Evolutionary conservation across 2,888 invertebrate genomes (phyloP), one percentile per base, ranked within the genome.

Genomic region (Nezara viridula): DNA sequence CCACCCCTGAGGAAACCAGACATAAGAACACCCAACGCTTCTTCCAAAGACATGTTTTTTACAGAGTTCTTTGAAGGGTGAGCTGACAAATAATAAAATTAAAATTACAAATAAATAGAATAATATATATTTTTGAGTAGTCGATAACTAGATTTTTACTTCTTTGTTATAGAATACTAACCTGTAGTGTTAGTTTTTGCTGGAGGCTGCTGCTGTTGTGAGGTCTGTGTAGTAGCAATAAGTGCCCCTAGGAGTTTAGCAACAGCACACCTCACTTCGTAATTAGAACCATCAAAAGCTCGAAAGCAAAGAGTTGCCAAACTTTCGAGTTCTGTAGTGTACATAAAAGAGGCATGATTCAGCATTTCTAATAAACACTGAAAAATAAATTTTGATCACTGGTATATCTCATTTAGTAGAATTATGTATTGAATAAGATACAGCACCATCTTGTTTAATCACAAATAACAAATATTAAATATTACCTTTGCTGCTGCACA

Each of bases 1-100:
- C 99, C 98, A 0, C 99, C 99, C 90, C 98, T 94, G 9, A 99
- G 93, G 93, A 99, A 99, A 19, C 98, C 99, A 0, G 97, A 96
- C 95, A 98, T 97, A 91, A 99, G 93, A 90, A 99, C 95, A 91
- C 96, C 96, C 90, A 99, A 93, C 0, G 98, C 97, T 93, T 99
- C 99, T 90, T 99, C 98, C 73, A 98, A 92, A 0, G 98, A 97
- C 32, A 96, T 95, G 77, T 16, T 44, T 47, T 89, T 89, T 2
- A 44, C 86, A 40, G 66, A 55, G 37, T 49, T 40, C n/a, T 86
- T 86, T 16, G 49, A 55, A 1, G 55, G 55, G 47, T 85, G 89
- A 44, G 32, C 81, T 81, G n/a, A 24, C 40, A 81, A 5, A 81
- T 14, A 14, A n/a, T 0, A 85, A 89, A 3, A 27, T 40, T 47